Percentiles rank a stretch among this genome's conserved stretches.
phyloP scores from a whole-genome alignment of 1,140 invertebrate species.

The Drosophila fuyamai region DNA sequence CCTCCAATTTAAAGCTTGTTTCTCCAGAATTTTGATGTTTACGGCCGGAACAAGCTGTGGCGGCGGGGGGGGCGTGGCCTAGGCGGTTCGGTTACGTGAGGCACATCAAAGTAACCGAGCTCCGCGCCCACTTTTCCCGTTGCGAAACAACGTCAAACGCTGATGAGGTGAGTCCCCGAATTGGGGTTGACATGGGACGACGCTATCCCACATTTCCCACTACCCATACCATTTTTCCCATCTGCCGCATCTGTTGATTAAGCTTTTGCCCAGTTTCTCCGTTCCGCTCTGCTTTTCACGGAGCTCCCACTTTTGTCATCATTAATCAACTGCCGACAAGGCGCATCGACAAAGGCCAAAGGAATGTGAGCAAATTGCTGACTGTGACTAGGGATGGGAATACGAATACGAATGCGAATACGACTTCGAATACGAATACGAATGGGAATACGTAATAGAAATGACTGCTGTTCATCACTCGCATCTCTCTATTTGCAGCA shows the following conservation, averaged over 20 bases:
- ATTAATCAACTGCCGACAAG: constrained; percentile 75
- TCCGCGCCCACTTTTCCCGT: constrained; percentile 61
- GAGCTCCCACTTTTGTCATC: constrained; percentile 70
- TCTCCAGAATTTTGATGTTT: constrained; percentile 47
- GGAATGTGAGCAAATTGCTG: constrained; percentile 67
- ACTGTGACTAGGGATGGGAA: constrained; percentile 1
- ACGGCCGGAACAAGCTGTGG: constrained; percentile 23
- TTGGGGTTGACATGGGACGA: constrained; percentile 46
- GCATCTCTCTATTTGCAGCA: constrained; percentile 32
- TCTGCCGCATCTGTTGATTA: constrained; percentile 73
- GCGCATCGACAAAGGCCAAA: constrained; percentile 70
- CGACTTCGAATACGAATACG: neutral
- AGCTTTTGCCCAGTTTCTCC: constrained; percentile 41
- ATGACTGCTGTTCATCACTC: constrained; percentile 50
- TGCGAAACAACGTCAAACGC: constrained; percentile 48
- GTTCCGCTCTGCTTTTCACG: constrained; percentile 28
- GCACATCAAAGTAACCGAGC: constrained; percentile 72
- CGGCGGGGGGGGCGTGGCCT: constrained; percentile 1
- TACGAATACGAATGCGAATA: constrained; percentile 7
- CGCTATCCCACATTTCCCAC: neutral
- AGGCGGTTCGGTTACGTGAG: constrained; percentile 55
- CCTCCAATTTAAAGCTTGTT: constrained; percentile 39
- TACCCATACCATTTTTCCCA: neutral
- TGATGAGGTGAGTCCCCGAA: constrained; percentile 50
- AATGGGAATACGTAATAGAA: constrained; percentile 26